Evolutionary conservation across 2,797 vertebrate species (phyloP).

Genomic region (Microchirus variegatus): DNA sequence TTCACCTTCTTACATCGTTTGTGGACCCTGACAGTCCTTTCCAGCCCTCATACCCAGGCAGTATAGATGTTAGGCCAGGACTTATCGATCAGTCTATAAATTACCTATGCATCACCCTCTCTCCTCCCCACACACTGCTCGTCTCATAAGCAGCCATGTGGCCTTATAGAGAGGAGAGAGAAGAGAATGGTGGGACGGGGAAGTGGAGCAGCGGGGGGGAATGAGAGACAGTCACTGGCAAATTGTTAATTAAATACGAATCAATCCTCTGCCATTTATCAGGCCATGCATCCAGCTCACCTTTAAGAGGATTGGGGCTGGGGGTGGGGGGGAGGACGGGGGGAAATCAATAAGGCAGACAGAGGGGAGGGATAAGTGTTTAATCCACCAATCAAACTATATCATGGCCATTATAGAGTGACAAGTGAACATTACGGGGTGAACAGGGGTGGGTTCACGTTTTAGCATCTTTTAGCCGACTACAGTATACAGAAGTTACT

Average conservation of each 20-base stretch:
- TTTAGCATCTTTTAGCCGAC: conserved; percentile 39
- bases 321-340: conserved; percentile 39
- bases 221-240: conserved; percentile 83
- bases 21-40: conserved; percentile 75
- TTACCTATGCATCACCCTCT: conserved; percentile 78
- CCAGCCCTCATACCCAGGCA: conserved; percentile 81
- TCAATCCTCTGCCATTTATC: conserved; percentile 94
- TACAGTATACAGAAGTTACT: not conserved
- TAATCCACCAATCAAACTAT: conserved; percentile 82
- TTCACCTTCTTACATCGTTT: conserved; percentile 53
- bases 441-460: conserved; percentile 44
- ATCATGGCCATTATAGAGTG: conserved; percentile 73
- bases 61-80: conserved; percentile 81
- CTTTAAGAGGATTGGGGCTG: conserved; percentile 58
- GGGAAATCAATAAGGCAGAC: conserved; percentile 77
- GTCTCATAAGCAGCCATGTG: conserved; percentile 63
- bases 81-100: conserved; percentile 81
- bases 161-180: conserved; percentile 70
- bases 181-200: conserved; percentile 58
- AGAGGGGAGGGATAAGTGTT: conserved; percentile 79
- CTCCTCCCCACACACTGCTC: conserved; percentile 59
- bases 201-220: conserved; percentile 47
- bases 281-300: conserved; percentile 82
- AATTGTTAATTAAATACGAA: conserved; percentile 99
- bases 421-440: conserved; percentile 70